Conservation (phyloP, 2,113 vertebrate species). For the Macrotis lagotis region DNA sequence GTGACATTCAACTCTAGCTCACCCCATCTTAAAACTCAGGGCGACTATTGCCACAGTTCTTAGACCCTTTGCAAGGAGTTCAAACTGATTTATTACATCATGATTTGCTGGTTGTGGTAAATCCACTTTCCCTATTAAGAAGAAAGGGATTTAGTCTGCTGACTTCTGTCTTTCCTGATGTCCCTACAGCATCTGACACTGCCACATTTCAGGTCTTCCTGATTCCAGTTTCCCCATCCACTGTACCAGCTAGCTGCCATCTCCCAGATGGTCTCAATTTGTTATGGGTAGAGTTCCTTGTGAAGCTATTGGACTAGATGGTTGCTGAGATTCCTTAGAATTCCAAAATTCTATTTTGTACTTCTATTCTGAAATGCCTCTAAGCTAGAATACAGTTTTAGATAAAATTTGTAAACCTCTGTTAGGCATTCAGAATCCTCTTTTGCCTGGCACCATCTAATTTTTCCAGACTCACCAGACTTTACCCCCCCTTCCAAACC, state of each 20-base stretch:
- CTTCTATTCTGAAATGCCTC: not conserved
- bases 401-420: not conserved
- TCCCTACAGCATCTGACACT: not conserved
- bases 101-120: not conserved
- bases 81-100: not conserved
- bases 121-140: not conserved
- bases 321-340: not conserved
- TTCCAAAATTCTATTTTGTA: not conserved
- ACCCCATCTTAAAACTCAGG: not conserved
- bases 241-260: not conserved
- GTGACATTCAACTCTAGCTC: not conserved
- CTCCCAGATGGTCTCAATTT: not conserved
- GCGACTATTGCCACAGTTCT: not conserved
- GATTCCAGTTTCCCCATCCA: not conserved
- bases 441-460: not conserved
- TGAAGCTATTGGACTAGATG: not conserved
- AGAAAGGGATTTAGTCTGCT: not conserved
- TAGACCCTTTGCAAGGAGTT: not conserved
- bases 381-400: not conserved
- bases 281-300: not conserved
- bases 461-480: not conserved
- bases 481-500: not conserved
- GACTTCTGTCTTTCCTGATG: not conserved
- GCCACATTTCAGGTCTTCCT: not conserved
- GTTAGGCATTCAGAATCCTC: not conserved